Evolutionary conservation across 2,797 vertebrate genomes (phyloP).

Genomic region (Acomys russatus): DNA sequence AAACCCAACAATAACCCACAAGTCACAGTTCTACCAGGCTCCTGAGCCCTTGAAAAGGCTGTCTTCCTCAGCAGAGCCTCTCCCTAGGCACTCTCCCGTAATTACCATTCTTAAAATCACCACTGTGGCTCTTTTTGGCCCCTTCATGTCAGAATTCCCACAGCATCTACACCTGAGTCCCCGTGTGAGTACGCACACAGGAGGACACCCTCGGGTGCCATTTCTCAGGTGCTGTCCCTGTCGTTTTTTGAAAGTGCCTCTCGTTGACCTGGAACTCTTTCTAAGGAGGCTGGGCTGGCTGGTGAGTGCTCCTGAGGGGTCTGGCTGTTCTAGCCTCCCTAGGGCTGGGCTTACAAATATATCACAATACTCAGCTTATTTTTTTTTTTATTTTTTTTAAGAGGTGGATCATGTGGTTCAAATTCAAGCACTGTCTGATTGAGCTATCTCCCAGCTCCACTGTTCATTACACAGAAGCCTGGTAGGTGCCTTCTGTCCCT

Average conservation of each 20-base stretch:
- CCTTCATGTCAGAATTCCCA: conserved; percentile 43
- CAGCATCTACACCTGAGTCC: neutral
- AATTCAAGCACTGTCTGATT: neutral
- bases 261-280: neutral
- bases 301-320: neutral
- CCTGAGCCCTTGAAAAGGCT: neutral
- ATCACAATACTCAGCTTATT: neutral
- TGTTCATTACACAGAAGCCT: neutral
- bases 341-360: neutral
- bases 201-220: no score
- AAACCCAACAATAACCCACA: neutral
- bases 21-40: neutral
- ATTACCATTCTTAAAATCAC: conserved; percentile 15
- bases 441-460: neutral
- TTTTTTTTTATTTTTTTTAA: neutral
- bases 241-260: neutral
- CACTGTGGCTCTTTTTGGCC: neutral
- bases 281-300: neutral
- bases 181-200: neutral
- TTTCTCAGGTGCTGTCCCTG: neutral
- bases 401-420: neutral
- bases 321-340: neutral
- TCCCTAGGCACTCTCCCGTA: neutral
- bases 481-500: neutral
- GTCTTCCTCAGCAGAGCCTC: neutral